A percentile compares a stretch with the other conserved stretches of the same genome.
Conservation (phyloP, 2,113 vertebrate genomes). For the Myocastor coypus region DNA sequence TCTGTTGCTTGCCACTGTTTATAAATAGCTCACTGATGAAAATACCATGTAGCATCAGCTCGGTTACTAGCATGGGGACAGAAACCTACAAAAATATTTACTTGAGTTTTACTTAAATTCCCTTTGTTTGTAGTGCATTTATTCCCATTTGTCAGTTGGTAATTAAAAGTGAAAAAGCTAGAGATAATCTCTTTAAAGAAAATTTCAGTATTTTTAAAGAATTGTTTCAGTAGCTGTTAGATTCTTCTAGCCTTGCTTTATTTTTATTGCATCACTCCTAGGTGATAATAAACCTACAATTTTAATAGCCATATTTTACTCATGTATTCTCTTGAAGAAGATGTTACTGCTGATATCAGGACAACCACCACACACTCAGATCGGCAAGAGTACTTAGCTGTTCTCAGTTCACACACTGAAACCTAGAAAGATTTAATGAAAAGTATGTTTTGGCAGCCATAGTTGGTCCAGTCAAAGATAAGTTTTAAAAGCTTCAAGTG, state of each 20-base stretch:
- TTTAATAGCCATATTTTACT: slow-evolving; percentile 31
- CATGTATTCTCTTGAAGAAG: slow-evolving; percentile 52
- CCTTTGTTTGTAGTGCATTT: slow-evolving; percentile 71
- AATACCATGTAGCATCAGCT: slow-evolving; percentile 63
- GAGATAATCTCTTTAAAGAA: slow-evolving; percentile 32
- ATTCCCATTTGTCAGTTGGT: slow-evolving; percentile 64
- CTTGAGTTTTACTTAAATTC: slow-evolving; percentile 63
- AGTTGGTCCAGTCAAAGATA: slow-evolving; percentile 23
- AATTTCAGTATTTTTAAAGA: slow-evolving; percentile 51
- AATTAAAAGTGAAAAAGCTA: slow-evolving; percentile 64
- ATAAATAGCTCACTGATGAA: slow-evolving; percentile 61
- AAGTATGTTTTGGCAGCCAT: not conserved
- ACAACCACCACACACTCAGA: not conserved
- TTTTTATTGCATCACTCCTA: not conserved
- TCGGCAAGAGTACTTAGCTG: not conserved
- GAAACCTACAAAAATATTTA: slow-evolving; percentile 48
- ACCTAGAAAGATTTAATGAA: not conserved
- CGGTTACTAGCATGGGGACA: slow-evolving; percentile 51
- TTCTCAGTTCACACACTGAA: not conserved
- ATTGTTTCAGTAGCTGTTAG: not conserved
- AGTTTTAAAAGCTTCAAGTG: slow-evolving; percentile 8
- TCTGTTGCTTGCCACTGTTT: not conserved
- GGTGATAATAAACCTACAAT: not conserved
- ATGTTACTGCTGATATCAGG: not conserved
- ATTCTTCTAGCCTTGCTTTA: not conserved